Conservation (phyloP, 2,888 invertebrate genomes). For the Branchellion lobata region DNA sequence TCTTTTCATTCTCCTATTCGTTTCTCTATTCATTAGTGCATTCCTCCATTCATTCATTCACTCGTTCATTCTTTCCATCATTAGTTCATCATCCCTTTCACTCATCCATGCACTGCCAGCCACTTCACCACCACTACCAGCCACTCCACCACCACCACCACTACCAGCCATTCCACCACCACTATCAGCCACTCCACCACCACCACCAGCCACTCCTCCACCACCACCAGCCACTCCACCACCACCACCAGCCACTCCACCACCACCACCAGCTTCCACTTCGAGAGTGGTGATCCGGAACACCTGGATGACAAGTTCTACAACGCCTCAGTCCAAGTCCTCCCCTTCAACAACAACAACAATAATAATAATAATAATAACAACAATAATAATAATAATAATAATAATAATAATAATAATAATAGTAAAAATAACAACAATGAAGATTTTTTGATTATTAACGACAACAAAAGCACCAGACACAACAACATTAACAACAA, state of each 20-base stretch:
- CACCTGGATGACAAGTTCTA: slow-evolving; percentile 84
- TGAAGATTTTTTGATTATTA: slow-evolving; percentile 7
- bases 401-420: slow-evolving; percentile 23
- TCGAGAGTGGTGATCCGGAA: slow-evolving; percentile 79
- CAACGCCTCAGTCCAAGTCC: slow-evolving; percentile 80
- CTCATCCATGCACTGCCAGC: too few species aligned
- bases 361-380: not conserved
- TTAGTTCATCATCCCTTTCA: not conserved
- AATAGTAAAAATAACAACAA: slow-evolving; percentile 6
- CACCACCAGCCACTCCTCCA: not conserved
- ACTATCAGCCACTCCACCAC: not conserved
- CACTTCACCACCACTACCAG: too few species aligned
- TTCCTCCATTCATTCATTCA: not conserved
- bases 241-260: not conserved
- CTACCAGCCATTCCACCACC: not conserved
- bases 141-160: slow-evolving; percentile 10
- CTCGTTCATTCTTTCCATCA: not conserved
- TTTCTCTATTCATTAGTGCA: too few species aligned
- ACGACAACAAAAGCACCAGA: not conserved
- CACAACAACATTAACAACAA: not conserved
- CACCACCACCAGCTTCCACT: slow-evolving; percentile 55
- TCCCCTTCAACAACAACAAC: slow-evolving; percentile 63
- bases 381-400: not conserved
- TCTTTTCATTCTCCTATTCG: too few species aligned
- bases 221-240: not conserved